Base-by-base conservation (phyloP, 2,797 vertebrate species). In the Champsocephalus esox region DNA sequence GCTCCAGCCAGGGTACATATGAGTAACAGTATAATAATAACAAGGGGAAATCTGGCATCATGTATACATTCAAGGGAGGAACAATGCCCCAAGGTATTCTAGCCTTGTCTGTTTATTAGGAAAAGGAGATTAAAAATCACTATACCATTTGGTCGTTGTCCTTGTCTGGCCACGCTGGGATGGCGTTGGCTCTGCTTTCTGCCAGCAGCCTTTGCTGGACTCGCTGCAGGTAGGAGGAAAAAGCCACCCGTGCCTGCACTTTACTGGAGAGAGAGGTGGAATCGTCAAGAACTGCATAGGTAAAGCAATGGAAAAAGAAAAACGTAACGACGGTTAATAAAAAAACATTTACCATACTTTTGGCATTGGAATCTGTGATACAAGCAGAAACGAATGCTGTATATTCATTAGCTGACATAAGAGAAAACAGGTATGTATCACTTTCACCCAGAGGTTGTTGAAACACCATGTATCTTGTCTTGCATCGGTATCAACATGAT, bases 81-180 rank as follows among this genome's bases (percentile, higher is more conserved):
- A 87, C 67, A 87, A 79, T 67, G 70, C 69, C 74, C 62, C 50
- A 54, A 54, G 51, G 64, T 75, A 79, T 77, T 77, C 48, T 34
- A 70, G 62, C 45, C 32, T 48, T 71, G 44, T 85, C 6, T 70
- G 64, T 74, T 85, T 61, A 72, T 81, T 57, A 73, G 65, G 28
- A 77, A 70, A 79, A 74, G 49, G 46, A 66, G 67, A 66, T 83
- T 28, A 58, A 70, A 68, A 34, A 75, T 75, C 34, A 57, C 41
- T 55, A 73, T 93, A 99, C 98, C 96, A 98, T 98, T 94, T 99
- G 98, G 83, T 99, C 96, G 51, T 95, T 94, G 79, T 98, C 97
- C 80, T 95, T 97, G 57, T 96, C 96, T 79, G 92, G 93, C 95
- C 95, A 96, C 24, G 92, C 84, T 81, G 95, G 90, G 88, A 87